These are phyloP conservation scores for Dolichotis patagonum DNA, from an alignment of 2,113 vertebrate genomes.

Conservation along the genomic window DNA sequence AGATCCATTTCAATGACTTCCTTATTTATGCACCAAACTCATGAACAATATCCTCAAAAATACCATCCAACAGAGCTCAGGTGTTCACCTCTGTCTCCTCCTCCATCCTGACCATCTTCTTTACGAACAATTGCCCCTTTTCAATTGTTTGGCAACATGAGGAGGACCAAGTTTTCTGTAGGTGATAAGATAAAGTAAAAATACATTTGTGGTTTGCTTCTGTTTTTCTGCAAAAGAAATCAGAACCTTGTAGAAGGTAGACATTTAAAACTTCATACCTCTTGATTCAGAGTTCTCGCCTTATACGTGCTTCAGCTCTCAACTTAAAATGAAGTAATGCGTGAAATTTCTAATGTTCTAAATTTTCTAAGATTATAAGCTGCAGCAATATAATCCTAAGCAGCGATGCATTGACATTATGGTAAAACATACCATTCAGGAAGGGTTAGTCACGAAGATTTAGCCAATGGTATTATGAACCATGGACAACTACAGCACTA, in stretches of 20 bases:
- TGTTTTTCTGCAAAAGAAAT: slow-evolving; percentile 33
- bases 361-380: background rate
- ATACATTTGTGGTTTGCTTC: slow-evolving; percentile 11
- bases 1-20: slow-evolving; percentile 55
- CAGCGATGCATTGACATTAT: background rate
- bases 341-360: background rate
- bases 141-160: slow-evolving; percentile 49
- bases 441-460: background rate
- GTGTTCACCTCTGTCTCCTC: background rate
- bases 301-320: background rate
- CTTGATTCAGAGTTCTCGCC: background rate
- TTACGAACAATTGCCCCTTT: slow-evolving; percentile 46
- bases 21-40: slow-evolving; percentile 14
- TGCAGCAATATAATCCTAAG: background rate
- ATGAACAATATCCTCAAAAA: slow-evolving; percentile 41
- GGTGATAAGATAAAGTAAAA: slow-evolving; percentile 2
- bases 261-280: background rate
- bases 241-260: background rate
- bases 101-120: background rate
- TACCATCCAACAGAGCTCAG: slow-evolving; percentile 10
- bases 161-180: slow-evolving; percentile 30
- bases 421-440: background rate
- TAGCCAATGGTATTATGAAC: background rate
- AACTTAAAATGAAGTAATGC: background rate
- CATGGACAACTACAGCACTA: background rate